These are phyloP conservation scores for Sporophila hypoxantha DNA, from an alignment of 2,113 vertebrate genomes.

Conservation along the genomic window DNA sequence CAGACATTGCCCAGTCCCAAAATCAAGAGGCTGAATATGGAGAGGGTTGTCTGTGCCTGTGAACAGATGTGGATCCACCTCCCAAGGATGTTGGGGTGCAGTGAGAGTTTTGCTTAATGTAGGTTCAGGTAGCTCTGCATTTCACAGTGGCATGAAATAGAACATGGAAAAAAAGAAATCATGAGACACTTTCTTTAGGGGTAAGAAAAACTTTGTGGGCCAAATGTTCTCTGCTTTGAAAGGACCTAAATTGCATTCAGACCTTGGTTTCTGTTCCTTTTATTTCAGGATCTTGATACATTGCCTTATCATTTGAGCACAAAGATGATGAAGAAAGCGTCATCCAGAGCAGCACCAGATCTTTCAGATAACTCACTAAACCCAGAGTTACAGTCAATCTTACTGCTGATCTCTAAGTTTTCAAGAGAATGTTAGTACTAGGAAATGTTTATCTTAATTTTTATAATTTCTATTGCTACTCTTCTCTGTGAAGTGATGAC, in stretches of 20 bases:
- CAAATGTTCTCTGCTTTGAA: neutral
- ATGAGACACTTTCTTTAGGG: neutral
- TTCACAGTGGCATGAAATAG: neutral
- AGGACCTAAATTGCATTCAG: neutral
- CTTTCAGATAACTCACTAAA: neutral
- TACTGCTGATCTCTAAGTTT: neutral
- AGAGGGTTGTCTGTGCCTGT: neutral
- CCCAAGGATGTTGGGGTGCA: neutral
- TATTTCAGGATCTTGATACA: neutral
- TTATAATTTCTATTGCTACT: neutral
- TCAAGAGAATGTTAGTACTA: neutral
- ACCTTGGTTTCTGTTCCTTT: neutral
- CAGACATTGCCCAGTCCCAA: neutral
- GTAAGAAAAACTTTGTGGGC: neutral
- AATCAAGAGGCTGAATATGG: neutral
- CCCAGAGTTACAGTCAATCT: neutral
- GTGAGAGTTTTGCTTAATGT: neutral
- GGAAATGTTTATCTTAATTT: neutral
- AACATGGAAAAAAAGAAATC: neutral
- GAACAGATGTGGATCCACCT: neutral
- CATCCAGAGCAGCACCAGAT: neutral
- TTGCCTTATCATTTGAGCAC: neutral
- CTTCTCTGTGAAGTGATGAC: neutral
- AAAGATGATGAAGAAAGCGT: neutral
- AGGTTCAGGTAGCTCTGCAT: neutral